Percentiles rank a stretch among this genome's conserved stretches.
Evolutionary conservation across 2,113 vertebrate species (phyloP).

Genomic region (Sisor rabdophorus): DNA sequence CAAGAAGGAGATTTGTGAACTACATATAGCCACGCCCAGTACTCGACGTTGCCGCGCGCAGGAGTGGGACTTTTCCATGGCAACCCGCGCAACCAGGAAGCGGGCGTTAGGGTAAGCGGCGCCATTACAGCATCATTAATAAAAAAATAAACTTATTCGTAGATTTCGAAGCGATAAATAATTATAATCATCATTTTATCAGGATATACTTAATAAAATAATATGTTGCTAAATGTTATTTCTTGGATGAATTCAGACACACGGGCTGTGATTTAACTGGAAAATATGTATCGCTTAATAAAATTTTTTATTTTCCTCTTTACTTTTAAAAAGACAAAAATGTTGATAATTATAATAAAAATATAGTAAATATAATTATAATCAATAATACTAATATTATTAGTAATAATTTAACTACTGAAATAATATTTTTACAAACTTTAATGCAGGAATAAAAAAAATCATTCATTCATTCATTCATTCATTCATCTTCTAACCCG

Average conservation of each 20-base stretch:
- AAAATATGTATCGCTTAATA: neutral
- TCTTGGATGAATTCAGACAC: neutral
- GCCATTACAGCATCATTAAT: neutral
- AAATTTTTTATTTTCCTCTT: too few species aligned
- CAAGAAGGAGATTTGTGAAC: neutral
- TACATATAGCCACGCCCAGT: neutral
- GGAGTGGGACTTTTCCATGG: neutral
- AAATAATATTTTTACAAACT: too few species aligned
- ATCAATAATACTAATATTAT: too few species aligned
- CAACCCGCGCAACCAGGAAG: neutral
- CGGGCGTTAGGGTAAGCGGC: constrained; percentile 1
- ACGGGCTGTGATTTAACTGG: neutral
- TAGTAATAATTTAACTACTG: too few species aligned
- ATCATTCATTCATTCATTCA: too few species aligned
- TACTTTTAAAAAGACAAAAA: too few species aligned
- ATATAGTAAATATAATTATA: too few species aligned
- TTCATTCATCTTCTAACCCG: too few species aligned
- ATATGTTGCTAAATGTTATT: neutral
- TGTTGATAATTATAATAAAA: too few species aligned
- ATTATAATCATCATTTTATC: neutral
- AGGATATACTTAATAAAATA: neutral
- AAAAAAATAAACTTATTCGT: neutral
- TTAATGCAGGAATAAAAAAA: too few species aligned
- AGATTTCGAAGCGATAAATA: neutral
- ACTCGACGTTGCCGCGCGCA: too few species aligned